Evolutionary conservation across 2,888 invertebrate genomes (phyloP), one percentile per base, ranked within the genome.

Genomic region (Tricholauxania praeusta): DNA sequence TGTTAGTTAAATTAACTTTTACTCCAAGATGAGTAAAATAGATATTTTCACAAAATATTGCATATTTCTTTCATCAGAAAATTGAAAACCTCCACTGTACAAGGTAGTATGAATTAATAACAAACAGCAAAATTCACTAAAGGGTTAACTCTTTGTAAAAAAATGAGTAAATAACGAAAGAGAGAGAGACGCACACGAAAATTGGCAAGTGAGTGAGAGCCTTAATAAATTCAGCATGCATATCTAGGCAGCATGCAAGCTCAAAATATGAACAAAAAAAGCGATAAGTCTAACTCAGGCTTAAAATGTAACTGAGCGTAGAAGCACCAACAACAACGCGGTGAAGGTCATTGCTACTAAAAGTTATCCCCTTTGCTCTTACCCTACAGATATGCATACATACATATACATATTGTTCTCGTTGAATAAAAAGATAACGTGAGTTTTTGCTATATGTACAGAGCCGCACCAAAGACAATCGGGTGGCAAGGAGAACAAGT

Each of bases 261-360:
- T 57, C 57, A 57, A 22, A 10, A 28, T 28, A 55, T 8, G 19
- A 55, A 14, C 14, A 57, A 14, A 15, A 57, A 6, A 19, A 10
- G 32, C 17, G 22, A 55, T 12, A 55, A 48, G 17, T 15, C 55
- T 47, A 67, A 19, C 39, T 22, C 55, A 12, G 7, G 14, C 19
- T n/a, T 28, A 62, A 62, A 52, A 60, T 70, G 49, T n/a, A 68
- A 22, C 68, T 15, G 59, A 49, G 57, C 19, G n/a, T 19, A n/a
- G 59, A 59, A 65, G 32, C 48, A 63, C 8, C 49, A 69, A 32
- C 82, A 80, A 86, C 87, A 87, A 85, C 85, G 86, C 87, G 87
- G 87, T 87, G 87, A 87, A 87, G 87, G 87, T 87, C 87, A 87
- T 87, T 87, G 87, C 86, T 87, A 86, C 86, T 86, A 86, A 84